Conservation (phyloP, 2,797 vertebrate species). For the Cyprinodon diabolis region DNA sequence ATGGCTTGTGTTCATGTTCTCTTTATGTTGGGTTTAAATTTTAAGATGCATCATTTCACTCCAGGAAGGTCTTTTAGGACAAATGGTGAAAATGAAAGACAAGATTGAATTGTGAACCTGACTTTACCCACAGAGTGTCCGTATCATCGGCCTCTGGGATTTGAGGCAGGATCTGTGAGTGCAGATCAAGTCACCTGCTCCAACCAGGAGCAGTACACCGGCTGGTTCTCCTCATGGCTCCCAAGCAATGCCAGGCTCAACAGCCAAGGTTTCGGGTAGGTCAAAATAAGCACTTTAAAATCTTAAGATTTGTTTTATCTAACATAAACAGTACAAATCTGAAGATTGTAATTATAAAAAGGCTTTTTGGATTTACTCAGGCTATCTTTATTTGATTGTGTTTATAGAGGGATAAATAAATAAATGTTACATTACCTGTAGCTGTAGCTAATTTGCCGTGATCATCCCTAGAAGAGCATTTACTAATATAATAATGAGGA, state of each 20-base stretch:
- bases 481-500: too few species aligned
- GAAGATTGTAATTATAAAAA: too few species aligned
- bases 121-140: slow-evolving; percentile 87
- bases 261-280: slow-evolving; percentile 95
- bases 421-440: background rate
- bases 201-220: slow-evolving; percentile 92
- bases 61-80: background rate
- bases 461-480: too few species aligned
- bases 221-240: slow-evolving; percentile 97
- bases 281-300: background rate
- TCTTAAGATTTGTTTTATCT: background rate
- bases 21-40: background rate
- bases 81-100: background rate
- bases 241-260: slow-evolving; percentile 94
- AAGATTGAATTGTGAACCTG: background rate
- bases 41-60: slow-evolving; percentile 12
- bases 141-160: slow-evolving; percentile 93
- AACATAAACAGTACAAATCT: too few species aligned
- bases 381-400: too few species aligned
- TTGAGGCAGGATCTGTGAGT: slow-evolving; percentile 90
- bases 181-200: slow-evolving; percentile 95
- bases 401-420: background rate
- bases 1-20: slow-evolving; percentile 30
- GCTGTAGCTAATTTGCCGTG: too few species aligned
- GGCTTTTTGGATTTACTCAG: too few species aligned